Conservation (phyloP, 2,113 vertebrate genomes). For the Malurus cyaneus region DNA sequence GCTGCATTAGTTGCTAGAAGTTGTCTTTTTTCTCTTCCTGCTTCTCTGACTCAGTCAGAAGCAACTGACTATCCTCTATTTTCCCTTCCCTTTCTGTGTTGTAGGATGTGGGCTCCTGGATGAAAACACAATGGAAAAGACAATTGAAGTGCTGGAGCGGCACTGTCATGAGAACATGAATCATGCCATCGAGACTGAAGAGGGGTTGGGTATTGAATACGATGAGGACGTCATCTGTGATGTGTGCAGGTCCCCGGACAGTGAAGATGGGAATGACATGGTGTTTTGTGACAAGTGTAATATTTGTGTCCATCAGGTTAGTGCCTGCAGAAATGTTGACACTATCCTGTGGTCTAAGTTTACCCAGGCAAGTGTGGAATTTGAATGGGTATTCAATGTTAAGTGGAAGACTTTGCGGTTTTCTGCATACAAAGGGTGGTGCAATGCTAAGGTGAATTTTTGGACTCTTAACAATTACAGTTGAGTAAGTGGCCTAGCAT, state of each 20-base stretch:
- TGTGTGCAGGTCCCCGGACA: slow-evolving; percentile 97
- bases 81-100: not conserved
- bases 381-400: not conserved
- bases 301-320: slow-evolving; percentile 97
- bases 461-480: not conserved
- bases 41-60: not conserved
- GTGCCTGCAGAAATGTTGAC: not conserved
- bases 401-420: not conserved
- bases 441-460: not conserved
- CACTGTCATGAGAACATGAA: slow-evolving; percentile 96
- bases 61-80: slow-evolving; percentile 22
- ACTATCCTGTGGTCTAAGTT: not conserved
- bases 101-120: slow-evolving; percentile 86
- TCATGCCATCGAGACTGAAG: slow-evolving; percentile 95
- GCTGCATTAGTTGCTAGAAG: not conserved
- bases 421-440: not conserved
- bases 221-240: slow-evolving; percentile 98
- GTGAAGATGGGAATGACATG: slow-evolving; percentile 98
- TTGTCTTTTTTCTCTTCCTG: not conserved
- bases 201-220: slow-evolving; percentile 96
- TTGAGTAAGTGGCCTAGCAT: not conserved
- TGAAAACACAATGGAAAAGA: slow-evolving; percentile 92
- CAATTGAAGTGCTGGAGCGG: slow-evolving; percentile 90
- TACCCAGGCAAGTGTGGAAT: not conserved
- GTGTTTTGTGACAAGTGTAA: slow-evolving; percentile 99